Evolutionary conservation across 2,113 vertebrate species (phyloP).

Genomic region (Neogale vison): DNA sequence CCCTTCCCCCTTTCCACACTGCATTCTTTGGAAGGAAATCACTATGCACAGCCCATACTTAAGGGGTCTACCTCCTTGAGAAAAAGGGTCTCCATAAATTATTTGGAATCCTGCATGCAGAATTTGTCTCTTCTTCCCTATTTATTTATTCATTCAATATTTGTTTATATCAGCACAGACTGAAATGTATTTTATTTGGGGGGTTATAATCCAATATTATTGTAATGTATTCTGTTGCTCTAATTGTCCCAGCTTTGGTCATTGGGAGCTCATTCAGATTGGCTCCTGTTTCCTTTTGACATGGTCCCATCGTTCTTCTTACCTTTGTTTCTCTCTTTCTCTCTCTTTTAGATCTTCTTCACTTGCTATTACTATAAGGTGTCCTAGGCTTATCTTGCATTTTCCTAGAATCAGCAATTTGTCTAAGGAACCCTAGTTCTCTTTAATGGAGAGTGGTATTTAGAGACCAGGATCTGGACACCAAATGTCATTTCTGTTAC

Average conservation of each 20-base stretch:
- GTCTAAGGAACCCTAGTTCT: background rate
- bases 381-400: background rate
- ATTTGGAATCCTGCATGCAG: background rate
- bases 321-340: background rate
- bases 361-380: background rate
- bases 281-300: background rate
- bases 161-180: background rate
- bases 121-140: background rate
- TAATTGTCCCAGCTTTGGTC: background rate
- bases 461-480: slow-evolving; percentile 6
- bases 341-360: background rate
- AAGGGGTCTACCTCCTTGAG: background rate
- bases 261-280: background rate
- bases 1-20: background rate
- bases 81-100: background rate
- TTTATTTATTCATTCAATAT: background rate
- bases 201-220: background rate
- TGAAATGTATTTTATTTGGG: background rate
- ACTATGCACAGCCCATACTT: background rate
- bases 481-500: background rate
- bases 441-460: background rate
- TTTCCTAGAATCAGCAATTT: slow-evolving; percentile 14
- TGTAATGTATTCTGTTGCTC: background rate
- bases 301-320: background rate
- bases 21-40: background rate